phyloP scores from a whole-genome alignment of 1,140 invertebrate species.

The Ctenoplectra terminalis region DNA sequence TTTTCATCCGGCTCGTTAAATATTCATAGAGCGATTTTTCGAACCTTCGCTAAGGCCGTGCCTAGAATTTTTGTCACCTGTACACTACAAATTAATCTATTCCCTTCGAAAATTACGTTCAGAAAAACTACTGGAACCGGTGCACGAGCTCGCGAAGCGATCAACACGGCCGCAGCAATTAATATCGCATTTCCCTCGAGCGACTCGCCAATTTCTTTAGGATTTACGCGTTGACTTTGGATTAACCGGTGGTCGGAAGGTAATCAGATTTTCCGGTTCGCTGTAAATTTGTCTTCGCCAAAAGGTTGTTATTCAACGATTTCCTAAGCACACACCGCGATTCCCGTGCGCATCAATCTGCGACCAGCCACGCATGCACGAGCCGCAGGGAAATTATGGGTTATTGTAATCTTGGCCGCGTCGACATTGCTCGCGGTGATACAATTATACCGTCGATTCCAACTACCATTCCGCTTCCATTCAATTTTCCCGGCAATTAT shows the following conservation, averaged over 20 bases:
- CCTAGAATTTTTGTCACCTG: neutral
- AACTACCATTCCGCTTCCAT: neutral
- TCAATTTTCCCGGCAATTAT: slow-evolving; percentile 50
- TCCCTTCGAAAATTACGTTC: neutral
- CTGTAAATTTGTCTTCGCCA: neutral
- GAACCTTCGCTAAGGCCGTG: neutral
- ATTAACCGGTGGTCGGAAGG: neutral
- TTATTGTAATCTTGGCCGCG: slow-evolving; percentile 47
- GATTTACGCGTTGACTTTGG: neutral
- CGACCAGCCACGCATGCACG: neutral
- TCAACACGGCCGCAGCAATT: neutral
- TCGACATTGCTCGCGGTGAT: slow-evolving; percentile 50
- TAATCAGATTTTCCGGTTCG: neutral
- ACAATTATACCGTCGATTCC: slow-evolving; percentile 52
- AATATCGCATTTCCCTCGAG: neutral
- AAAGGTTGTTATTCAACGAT: slow-evolving; percentile 5
- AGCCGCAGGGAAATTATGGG: slow-evolving; percentile 50
- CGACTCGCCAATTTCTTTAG: neutral
- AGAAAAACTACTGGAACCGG: neutral
- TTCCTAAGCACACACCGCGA: neutral
- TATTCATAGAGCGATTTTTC: slow-evolving; percentile 5
- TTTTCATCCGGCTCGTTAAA: neutral
- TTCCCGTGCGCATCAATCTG: neutral
- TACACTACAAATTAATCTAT: neutral
- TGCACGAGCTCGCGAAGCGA: neutral